Base-by-base conservation (phyloP, 2,113 vertebrate species). In the Bujurquina vittata region DNA sequence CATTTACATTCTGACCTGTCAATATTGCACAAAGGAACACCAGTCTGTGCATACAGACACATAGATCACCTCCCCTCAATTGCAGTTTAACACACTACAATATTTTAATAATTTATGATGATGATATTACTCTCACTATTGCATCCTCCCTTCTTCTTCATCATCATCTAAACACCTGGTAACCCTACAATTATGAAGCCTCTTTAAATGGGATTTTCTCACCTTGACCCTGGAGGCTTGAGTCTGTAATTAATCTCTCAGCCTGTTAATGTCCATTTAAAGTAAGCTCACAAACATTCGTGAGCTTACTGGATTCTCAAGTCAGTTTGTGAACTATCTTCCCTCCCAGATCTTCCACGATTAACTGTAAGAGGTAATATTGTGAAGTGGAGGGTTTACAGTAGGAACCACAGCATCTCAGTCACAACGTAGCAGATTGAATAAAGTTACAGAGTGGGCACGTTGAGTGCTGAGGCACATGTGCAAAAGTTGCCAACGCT, bases 171-270 rank as follows among this genome's bases (percentile, higher is more conserved):
- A 85, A 86, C 89, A 90, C 83, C 85, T 84, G 81, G 55, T 83
- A 88, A 89, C 84, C 79, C 80, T 9, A 20, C 31, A 2, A 75
- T 72, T 79, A 89, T 87, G 52, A 83, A 77, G 83, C 62, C 8
- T 15, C 79, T 77, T 77, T 78, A 86, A 91, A 89, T 83, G 81
- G 91, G 85, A 90, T 80, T 89, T 69, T 55, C 61, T 81, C 86
- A 84, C 80, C 75, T 84, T 65, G 60, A 90, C 79, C 86, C 76
- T 2, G 1, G 43, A 62, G 55, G 75, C 52, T 56, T 6, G 10
- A 60, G 3, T 79, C 69, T 52, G 80, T 72, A 83, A 88, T 93
- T 89, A 87, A 93, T 88, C 83, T 77, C 77, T 89, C 79, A 56
- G 76, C 15, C 82, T 85, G 60, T 84, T 79, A 80, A 75, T 69